phyloP scores from a whole-genome alignment of 2,797 vertebrate species.

The Streptopelia turtur region DNA sequence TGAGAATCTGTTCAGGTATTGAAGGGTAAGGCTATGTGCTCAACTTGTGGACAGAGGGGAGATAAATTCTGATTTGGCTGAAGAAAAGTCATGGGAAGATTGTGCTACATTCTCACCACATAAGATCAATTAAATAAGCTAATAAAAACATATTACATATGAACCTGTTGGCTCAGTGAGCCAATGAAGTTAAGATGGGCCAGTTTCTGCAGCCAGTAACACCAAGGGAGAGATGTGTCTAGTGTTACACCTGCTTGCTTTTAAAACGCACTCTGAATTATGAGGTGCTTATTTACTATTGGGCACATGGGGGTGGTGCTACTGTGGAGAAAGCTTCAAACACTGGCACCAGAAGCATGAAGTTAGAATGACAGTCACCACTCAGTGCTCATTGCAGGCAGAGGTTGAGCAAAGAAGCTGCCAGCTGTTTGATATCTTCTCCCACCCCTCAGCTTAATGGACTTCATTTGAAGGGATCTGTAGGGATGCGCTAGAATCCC shows the following conservation, averaged over 20 bases:
- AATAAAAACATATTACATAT: neutral
- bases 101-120: neutral
- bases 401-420: neutral
- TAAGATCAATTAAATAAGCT: neutral
- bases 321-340: neutral
- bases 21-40: neutral
- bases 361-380: neutral
- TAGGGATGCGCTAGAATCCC: neutral
- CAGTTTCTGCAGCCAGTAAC: neutral
- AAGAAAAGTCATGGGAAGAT: neutral
- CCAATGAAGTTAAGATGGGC: neutral
- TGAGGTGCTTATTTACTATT: neutral
- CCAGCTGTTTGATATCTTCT: neutral
- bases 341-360: neutral
- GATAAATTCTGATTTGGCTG: neutral
- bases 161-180: neutral
- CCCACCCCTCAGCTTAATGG: neutral
- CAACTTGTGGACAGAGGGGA: neutral
- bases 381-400: neutral
- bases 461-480: neutral
- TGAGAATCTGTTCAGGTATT: neutral
- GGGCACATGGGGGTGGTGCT: neutral
- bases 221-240: neutral
- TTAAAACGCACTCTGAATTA: neutral
- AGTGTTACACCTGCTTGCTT: neutral